phyloP scores from a whole-genome alignment of 2,888 invertebrate genomes.

The Hemicrepidius hirtus region DNA sequence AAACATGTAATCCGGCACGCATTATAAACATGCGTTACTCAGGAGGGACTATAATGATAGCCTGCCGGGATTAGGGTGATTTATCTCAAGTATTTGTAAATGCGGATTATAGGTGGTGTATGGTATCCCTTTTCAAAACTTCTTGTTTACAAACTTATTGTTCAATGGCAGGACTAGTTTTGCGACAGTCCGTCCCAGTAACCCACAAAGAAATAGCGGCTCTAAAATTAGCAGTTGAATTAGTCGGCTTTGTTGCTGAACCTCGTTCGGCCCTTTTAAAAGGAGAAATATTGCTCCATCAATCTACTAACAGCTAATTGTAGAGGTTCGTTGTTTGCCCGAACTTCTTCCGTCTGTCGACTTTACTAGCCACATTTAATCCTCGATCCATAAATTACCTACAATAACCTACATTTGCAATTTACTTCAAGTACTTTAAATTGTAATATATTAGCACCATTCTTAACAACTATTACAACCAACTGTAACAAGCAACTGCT shows the following conservation, averaged over 20 bases:
- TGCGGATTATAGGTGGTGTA: constrained; percentile 64
- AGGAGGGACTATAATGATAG: constrained; percentile 64
- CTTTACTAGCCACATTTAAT: constrained; percentile 44
- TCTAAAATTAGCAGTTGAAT: constrained; percentile 50
- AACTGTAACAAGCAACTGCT: no score
- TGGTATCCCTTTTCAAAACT: constrained; percentile 61
- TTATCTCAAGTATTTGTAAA: constrained; percentile 70
- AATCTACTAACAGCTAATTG: constrained; percentile 69
- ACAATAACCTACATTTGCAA: constrained; percentile 13
- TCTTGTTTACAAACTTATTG: constrained; percentile 62
- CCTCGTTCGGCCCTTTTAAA: constrained; percentile 52
- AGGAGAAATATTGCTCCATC: constrained; percentile 61
- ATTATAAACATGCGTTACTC: constrained; percentile 67
- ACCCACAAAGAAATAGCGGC: constrained; percentile 45
- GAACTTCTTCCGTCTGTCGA: constrained; percentile 43
- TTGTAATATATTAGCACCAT: neutral
- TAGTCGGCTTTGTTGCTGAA: constrained; percentile 51
- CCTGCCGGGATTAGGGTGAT: constrained; percentile 68
- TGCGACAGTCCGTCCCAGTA: constrained; percentile 47
- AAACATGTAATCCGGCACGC: constrained; percentile 70
- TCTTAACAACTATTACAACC: neutral
- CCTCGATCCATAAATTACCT: constrained; percentile 46
- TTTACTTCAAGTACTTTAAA: constrained; percentile 6
- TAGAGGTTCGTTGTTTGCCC: constrained; percentile 57
- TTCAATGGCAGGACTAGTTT: constrained; percentile 54